Evolutionary conservation across 2,888 invertebrate genomes (phyloP), one percentile per base, ranked within the genome.

Genomic region (Anthophora plumipes): DNA sequence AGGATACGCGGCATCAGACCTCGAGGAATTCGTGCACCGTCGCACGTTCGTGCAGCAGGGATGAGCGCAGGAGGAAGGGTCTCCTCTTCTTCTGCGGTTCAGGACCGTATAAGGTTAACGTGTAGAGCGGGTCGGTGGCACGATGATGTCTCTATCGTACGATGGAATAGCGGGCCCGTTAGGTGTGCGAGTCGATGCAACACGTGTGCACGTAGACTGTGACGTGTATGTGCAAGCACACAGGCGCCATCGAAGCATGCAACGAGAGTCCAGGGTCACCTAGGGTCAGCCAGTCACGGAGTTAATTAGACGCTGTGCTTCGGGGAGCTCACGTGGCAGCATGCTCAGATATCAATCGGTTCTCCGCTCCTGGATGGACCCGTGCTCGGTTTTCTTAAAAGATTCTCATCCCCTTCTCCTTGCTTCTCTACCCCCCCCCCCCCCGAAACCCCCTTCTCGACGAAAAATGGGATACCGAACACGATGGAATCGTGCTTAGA

Each of bases 231-330:
- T 82, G 80, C 80, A 76, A 73, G 77, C 77, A 84, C 79, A 86
- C 78, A 86, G 89, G 88, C 89, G 88, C 89, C 90, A 86, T 86
- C 83, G 86, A 86, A 85, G 90, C 90, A 89, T 88, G 90, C 88
- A 88, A 85, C 85, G 87, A 83, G 87, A 83, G 80, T 80, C 66
- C 87, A 77, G 88, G 91, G 88, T 88, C 89, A 88, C 83, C 80
- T 79, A 89, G 90, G 93, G 92, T 93, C 92, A 92, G 87, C 92
- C 90, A 91, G 92, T 93, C 93, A 93, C 92, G 92, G 92, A 93
- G 92, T 93, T 93, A 93, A 93, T 93, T 93, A 93, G 92, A 92
- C 90, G 88, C 84, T 84, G 91, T 91, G 91, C 89, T 89, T 89
- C 88, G 84, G 84, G 54, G 48, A 25, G 87, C 89, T 91, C 91